These are phyloP conservation scores for Rambutsinella grinnellia DNA, from an alignment of 2,888 invertebrate species.

Conservation along the genomic window DNA sequence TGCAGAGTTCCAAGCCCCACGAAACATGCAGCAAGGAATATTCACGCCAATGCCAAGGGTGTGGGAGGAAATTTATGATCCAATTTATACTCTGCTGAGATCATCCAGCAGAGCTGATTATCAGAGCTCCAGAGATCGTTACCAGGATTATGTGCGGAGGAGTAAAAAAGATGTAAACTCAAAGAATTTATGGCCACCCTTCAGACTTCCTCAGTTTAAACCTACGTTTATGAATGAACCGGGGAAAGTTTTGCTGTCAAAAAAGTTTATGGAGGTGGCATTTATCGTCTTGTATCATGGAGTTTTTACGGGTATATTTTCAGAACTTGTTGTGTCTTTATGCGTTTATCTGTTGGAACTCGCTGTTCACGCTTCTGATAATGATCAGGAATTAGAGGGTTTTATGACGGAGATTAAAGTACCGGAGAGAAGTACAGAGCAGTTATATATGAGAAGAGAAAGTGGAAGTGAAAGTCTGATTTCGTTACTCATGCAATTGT, in stretches of 20 bases:
- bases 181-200: conserved; percentile 57
- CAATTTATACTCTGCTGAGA: conserved; percentile 89
- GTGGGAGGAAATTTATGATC: conserved; percentile 95
- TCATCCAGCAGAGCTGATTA: conserved; percentile 93
- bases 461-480: conserved; percentile 40
- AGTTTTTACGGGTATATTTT: conserved; percentile 34
- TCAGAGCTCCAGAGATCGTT: conserved; percentile 93
- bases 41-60: conserved; percentile 84
- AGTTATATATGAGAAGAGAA: no score
- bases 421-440: neutral
- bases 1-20: conserved; percentile 89
- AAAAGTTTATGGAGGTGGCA: conserved; percentile 32
- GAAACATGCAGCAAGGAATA: conserved; percentile 83
- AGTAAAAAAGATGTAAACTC: conserved; percentile 15
- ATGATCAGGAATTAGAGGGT: conserved; percentile 11
- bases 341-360: conserved; percentile 53
- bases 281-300: conserved; percentile 44
- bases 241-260: conserved; percentile 36
- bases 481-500: conserved; percentile 45
- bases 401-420: conserved; percentile 17
- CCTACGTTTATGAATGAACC: conserved; percentile 34
- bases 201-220: conserved; percentile 25
- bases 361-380: conserved; percentile 9
- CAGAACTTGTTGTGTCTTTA: conserved; percentile 45
- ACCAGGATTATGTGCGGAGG: conserved; percentile 49